Conservation (phyloP, 2,113 vertebrate species). For the Nyctereutes procyonoides region DNA sequence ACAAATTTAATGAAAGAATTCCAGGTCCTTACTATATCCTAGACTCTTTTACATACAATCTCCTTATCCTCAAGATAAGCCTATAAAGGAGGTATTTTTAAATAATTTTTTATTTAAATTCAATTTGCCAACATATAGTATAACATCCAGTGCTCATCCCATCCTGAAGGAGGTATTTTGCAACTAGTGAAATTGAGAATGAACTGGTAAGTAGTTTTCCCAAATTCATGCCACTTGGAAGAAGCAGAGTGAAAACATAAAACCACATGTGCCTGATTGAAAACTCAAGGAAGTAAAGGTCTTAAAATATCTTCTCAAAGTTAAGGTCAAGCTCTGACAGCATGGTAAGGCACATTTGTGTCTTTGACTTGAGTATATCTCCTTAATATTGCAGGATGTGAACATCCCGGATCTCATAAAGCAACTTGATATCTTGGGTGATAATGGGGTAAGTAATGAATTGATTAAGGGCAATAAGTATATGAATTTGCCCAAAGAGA, state of each 20-base stretch:
- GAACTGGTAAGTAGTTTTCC: neutral
- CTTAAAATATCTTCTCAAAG: neutral
- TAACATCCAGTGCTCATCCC: too few species aligned
- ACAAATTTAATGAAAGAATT: neutral
- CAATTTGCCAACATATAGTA: too few species aligned
- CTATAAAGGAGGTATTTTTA: neutral
- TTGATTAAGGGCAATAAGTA: neutral
- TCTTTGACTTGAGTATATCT: neutral
- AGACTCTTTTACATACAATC: neutral
- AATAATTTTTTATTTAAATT: too few species aligned
- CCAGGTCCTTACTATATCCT: neutral
- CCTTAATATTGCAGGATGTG: slow-evolving; percentile 91
- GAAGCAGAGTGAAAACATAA: neutral
- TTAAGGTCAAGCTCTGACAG: neutral
- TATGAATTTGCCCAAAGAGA: neutral
- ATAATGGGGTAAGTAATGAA: slow-evolving; percentile 94
- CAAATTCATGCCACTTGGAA: neutral
- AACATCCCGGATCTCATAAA: slow-evolving; percentile 99
- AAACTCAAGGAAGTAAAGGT: neutral
- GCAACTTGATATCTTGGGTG: slow-evolving; percentile 97
- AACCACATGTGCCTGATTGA: neutral
- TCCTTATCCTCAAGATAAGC: neutral
- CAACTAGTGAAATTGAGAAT: neutral
- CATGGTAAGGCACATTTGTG: rapidly evolving
- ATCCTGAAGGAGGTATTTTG: neutral